phyloP scores from a whole-genome alignment of 2,113 vertebrate genomes.

The Lepus europaeus region DNA sequence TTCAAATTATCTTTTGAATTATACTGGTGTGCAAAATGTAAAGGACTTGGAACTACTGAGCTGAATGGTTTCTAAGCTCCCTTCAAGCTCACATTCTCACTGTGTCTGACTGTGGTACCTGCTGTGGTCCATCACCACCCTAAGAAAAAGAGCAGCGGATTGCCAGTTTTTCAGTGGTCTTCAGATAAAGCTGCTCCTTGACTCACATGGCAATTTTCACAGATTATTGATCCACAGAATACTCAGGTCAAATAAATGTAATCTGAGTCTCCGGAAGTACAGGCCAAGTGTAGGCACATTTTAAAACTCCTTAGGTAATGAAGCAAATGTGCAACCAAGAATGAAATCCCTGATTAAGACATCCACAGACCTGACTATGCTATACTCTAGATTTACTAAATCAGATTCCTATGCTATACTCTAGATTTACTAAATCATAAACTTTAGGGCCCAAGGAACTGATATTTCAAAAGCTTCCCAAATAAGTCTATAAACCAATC shows the following conservation, averaged over 20 bases:
- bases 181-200: background rate
- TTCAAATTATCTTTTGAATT: constrained; percentile 32
- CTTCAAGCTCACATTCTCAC: background rate
- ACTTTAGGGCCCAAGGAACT: background rate
- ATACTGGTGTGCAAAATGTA: background rate
- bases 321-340: background rate
- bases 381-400: background rate
- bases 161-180: background rate
- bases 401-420: background rate
- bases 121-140: background rate
- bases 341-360: background rate
- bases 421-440: constrained; percentile 18
- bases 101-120: background rate
- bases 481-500: constrained; percentile 20
- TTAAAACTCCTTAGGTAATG: background rate
- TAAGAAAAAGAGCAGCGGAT: background rate
- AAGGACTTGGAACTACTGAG: background rate
- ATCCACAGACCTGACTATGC: background rate
- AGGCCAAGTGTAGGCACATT: background rate
- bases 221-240: background rate
- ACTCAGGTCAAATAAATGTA: background rate
- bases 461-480: constrained; percentile 42
- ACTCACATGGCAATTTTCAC: background rate
- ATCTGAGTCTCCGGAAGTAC: background rate
- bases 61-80: background rate